These are phyloP conservation scores for Dexiosoma caninum DNA, from an alignment of 2,888 invertebrate species.

Conservation along the genomic window DNA sequence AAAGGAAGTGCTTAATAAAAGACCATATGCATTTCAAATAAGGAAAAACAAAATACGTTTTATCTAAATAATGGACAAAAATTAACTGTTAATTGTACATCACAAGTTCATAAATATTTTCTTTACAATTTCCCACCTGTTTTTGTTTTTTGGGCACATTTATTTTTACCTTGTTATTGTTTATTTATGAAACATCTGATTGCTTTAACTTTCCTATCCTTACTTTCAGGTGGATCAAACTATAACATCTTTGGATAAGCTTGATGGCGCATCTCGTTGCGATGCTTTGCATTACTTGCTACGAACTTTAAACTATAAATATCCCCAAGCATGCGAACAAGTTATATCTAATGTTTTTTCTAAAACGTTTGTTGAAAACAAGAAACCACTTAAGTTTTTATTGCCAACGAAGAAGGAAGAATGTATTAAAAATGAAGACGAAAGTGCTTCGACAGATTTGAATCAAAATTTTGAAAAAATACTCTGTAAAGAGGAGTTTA, in stretches of 20 bases:
- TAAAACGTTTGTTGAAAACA: constrained; percentile 68
- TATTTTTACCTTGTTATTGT: no score
- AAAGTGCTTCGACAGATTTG: constrained; percentile 72
- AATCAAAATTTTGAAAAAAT: constrained; percentile 78
- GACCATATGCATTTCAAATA: no score
- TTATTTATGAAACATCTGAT: no score
- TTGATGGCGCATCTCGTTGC: constrained; percentile 73
- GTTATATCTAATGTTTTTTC: constrained; percentile 72
- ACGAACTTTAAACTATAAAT: constrained; percentile 75
- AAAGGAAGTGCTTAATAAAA: no score
- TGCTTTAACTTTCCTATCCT: not conserved
- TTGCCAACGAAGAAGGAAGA: constrained; percentile 74
- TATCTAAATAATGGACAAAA: no score
- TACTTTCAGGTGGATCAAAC: constrained; percentile 76
- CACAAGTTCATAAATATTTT: no score
- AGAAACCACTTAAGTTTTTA: constrained; percentile 69
- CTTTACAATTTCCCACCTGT: no score
- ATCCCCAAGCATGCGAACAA: constrained; percentile 75
- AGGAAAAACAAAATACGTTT: no score
- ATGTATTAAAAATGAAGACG: constrained; percentile 67
- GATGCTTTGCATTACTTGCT: constrained; percentile 76
- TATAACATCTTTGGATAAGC: constrained; percentile 74
- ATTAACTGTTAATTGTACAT: no score
- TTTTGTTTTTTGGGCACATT: no score
- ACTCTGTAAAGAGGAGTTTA: constrained; percentile 77